phyloP scores from a whole-genome alignment of 1,140 invertebrate genomes.

The Drosophila guanche region DNA sequence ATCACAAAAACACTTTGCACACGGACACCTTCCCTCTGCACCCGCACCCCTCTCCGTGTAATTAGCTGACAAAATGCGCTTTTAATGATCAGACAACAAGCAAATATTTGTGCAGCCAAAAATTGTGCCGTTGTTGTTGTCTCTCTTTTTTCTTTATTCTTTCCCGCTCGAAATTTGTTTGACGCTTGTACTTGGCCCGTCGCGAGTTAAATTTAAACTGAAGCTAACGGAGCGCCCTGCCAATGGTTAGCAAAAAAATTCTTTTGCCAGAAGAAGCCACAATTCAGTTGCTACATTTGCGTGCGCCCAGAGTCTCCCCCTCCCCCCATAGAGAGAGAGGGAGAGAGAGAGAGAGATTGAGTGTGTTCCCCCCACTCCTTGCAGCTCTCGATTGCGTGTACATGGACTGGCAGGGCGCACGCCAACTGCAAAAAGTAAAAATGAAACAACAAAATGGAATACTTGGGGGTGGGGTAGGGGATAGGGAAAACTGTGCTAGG shows the following conservation, averaged over 20 bases:
- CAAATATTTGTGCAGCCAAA: constrained; percentile 66
- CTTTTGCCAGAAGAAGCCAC: constrained; percentile 37
- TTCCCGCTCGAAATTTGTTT: not conserved
- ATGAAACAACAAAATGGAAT: constrained; percentile 4
- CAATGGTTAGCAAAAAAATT: constrained; percentile 26
- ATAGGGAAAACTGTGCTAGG: constrained; percentile 36
- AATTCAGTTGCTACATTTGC: constrained; percentile 32
- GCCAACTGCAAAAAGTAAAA: constrained; percentile 46
- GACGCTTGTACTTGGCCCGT: constrained; percentile 53
- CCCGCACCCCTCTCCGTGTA: constrained; percentile 45
- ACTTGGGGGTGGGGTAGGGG: constrained; percentile 2
- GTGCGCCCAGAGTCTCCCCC: constrained; percentile 17
- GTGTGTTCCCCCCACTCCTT: constrained; percentile 18
- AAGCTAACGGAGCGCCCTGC: constrained; percentile 40
- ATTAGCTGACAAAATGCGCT: constrained; percentile 72
- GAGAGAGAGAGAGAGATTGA: constrained; percentile 15
- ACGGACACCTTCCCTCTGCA: not conserved
- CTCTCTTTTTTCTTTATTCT: constrained; percentile 5
- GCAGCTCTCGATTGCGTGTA: constrained; percentile 51
- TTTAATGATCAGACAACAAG: constrained; percentile 68
- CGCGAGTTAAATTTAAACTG: constrained; percentile 81
- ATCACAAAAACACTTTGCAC: constrained; percentile 14
- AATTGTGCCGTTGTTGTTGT: not conserved
- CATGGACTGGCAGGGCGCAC: constrained; percentile 39
- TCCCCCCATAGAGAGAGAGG: not conserved